Percentiles rank a stretch among this genome's conserved stretches.
Conservation (phyloP, 1,140 invertebrate species). For the Hyles vespertilio region DNA sequence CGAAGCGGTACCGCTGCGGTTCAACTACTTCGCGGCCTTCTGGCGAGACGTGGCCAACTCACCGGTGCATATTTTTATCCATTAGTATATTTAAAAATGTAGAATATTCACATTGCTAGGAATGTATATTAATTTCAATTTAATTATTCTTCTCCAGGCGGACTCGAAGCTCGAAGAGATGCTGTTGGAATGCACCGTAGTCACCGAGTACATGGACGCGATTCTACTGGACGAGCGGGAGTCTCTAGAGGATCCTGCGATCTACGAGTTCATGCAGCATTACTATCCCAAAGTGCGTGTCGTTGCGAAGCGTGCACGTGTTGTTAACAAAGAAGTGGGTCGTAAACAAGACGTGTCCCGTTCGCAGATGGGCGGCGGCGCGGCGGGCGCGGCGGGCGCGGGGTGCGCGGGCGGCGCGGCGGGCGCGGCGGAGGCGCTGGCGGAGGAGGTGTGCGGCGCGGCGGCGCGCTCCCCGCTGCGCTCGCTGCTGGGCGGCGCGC, state of each 20-base stretch:
- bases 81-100: too few species aligned
- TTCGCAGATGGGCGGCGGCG: conserved; percentile 23
- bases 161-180: conserved; percentile 87
- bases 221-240: conserved; percentile 87
- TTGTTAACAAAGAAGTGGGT: background rate
- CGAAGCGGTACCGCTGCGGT: conserved; percentile 89
- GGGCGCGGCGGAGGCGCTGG: conserved; percentile 35
- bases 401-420: conserved; percentile 21
- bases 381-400: conserved; percentile 13
- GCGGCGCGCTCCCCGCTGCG: conserved; percentile 23
- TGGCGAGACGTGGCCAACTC: conserved; percentile 88
- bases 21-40: conserved; percentile 89
- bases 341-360: background rate
- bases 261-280: conserved; percentile 88
- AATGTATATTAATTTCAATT: too few species aligned
- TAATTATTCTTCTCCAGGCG: conserved; percentile 68
- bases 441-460: conserved; percentile 35
- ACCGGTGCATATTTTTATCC: conserved; percentile 72
- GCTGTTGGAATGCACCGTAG: conserved; percentile 85
- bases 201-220: conserved; percentile 89
- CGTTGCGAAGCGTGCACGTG: too few species aligned
- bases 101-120: background rate
- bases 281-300: conserved; percentile 87
- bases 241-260: conserved; percentile 84
- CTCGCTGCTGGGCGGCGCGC: conserved; percentile 34